Evolutionary conservation across 2,888 invertebrate species (phyloP), one percentile per base, ranked within the genome.

Genomic region (Pharmacophagus antenor): DNA sequence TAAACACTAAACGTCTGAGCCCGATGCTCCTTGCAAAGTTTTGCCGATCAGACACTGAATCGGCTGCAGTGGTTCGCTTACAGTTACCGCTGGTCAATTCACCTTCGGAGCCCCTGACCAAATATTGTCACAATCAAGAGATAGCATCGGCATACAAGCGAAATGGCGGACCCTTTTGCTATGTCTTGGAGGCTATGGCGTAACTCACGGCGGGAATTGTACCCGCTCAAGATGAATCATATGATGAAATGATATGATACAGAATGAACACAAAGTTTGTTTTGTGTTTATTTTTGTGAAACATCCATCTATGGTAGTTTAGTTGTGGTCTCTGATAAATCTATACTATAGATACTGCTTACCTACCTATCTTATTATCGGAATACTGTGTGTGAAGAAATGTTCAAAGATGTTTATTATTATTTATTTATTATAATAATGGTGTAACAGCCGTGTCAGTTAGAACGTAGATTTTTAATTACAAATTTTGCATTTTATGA

Each of bases 61-160:
- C 76, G 73, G 73, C 70, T 73, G n/a, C 73, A 76, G 75, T 64
- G 31, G 54, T 54, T 56, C 57, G 67, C 73, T 68, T 71, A 73
- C 77, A 80, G 77, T 84, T 82, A 77, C 75, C 72, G 72, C 76
- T 77, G 70, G 64, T 68, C 69, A 69, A 70, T 70, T 71, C 74
- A 75, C 77, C 80, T 80, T 79, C 81, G 82, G 82, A 84, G 82
- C 81, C 78, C 78, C 77, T 77, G 80, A 78, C 80, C 87, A 89
- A 90, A 90, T 88, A 89, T 88, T 88, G 87, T 85, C 88, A 86
- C 85, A 88, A 90, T 89, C 89, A 89, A 72, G 72, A 82, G 89
- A 90, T 90, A 89, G 70, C 84, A 89, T 90, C 90, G 78, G 69
- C 79, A 79, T 80, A 85, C 84, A 85, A 74, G 77, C 74, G 76